These are phyloP conservation scores for Drosophila trichaetosa DNA, from an alignment of 2,888 invertebrate genomes.

Conservation along the genomic window DNA sequence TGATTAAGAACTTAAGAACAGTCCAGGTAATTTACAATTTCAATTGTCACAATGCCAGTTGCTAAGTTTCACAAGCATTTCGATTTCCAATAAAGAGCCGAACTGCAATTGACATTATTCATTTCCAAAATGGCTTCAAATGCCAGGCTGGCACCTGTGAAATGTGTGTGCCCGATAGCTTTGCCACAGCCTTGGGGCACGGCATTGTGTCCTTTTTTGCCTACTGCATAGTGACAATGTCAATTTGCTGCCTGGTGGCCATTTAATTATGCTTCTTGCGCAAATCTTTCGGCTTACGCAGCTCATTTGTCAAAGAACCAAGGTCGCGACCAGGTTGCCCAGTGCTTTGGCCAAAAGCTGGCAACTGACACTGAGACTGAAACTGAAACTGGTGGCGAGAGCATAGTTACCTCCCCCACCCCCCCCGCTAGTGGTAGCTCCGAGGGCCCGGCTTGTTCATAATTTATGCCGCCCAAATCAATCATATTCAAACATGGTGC, in stretches of 20 bases:
- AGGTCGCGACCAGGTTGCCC: constrained; percentile 71
- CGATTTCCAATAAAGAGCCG: constrained; percentile 47
- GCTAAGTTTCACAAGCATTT: constrained; percentile 45
- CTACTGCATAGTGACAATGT: constrained; percentile 17
- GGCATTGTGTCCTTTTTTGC: constrained; percentile 3
- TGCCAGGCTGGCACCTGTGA: neutral
- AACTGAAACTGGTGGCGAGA: constrained; percentile 2
- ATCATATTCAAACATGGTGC: constrained; percentile 73
- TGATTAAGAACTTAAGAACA: neutral
- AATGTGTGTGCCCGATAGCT: constrained; percentile 8
- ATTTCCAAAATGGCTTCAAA: constrained; percentile 21
- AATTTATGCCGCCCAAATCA: constrained; percentile 73
- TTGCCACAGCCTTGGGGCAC: neutral
- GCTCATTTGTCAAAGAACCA: constrained; percentile 67
- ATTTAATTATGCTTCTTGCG: constrained; percentile 69
- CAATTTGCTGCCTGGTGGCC: constrained; percentile 56
- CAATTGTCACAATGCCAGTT: constrained; percentile 37
- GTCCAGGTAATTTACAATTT: constrained; percentile 23
- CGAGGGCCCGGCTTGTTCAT: constrained; percentile 51
- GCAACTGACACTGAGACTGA: too few relatives aligned
- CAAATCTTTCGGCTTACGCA: constrained; percentile 68
- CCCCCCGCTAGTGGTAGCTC: neutral
- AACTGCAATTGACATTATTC: constrained; percentile 52
- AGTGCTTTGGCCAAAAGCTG: neutral
- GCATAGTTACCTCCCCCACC: neutral